Base-by-base conservation (phyloP, 2,888 invertebrate genomes). In the Mythimna albipuncta region DNA sequence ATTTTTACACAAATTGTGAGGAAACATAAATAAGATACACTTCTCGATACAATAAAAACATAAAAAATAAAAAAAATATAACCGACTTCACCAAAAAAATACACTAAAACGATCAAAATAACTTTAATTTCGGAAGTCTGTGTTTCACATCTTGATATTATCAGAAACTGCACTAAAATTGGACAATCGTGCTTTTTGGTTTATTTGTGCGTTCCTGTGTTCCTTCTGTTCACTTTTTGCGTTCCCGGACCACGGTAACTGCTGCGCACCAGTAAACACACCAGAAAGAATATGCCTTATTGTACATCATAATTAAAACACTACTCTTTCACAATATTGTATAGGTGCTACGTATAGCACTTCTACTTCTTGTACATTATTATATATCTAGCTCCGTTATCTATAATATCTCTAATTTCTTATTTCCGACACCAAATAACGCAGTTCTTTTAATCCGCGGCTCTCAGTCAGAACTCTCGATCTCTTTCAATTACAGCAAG, bases 401-500 rank as follows among this genome's bases (percentile, higher is more conserved):
- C 16, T 47, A 13, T 16, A 7, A 66, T 21, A 61, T 44, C 19
- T 21, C 68, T 2, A 13, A 16, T 21, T 21, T 9, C 11, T 41
- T 64, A 50, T 64, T 50, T 50, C 5, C n/a, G 6, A 47, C n/a
- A 66, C 38, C 54, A 55, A 38, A 72, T 19, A 11, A 19, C 13
- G 32, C 41, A 19, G 35, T 55, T 52, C 2, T 62, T 16, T n/a
- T 1, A 62, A 47, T 32, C 38, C 38, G 16, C 6, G 7, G 44
- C 7, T 26, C 10, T 13, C 52, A 9, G 6, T 32, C 13, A 13
- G 41, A 16, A 26, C 67, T 58, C 61, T 70, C 44, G 64, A 77
- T 77, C 63, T 75, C 57, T 55, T 63, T 64, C 69, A 78, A 71
- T 59, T 35, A 64, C 62, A 21, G 32, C 13, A 71, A 64, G 64